Base-by-base conservation (phyloP, 1,140 invertebrate species). In the Pomacea maculata region DNA sequence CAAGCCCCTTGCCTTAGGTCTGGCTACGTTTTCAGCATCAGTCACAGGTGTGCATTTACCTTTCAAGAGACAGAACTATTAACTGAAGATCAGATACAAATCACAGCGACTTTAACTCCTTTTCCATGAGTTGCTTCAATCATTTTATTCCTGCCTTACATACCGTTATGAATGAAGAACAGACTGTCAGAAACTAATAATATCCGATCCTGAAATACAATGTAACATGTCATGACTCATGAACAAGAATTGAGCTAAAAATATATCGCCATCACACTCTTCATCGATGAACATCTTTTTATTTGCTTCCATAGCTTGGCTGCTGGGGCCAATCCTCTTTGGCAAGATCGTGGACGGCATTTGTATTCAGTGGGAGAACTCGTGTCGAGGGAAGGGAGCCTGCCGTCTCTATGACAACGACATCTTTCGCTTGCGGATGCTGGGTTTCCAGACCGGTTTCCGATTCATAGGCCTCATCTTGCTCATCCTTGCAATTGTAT, bases 241-340 rank as follows among this genome's bases (percentile, higher is more conserved):
- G 6, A 45, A 45, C 1, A 45, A 45, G 34, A 45, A 45, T 45
- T 45, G 34, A 45, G 34, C 34, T 2, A 45, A 45, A 45, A 45
- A 45, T 6, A 45, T 45, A 45, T 45, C 34, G 6, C 34, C 34
- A 45, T 4, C 34, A 45, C 34, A 45, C 34, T 45, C 34, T 2
- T 45, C 34, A 45, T 45, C 6, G 34, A 45, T 45, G 6, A 45
- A 45, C 34, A 45, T 45, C 34, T 45, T 45, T 45, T 45, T 45
- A 45, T 45, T 45, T 45, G 34, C 34, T 45, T 6, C 34, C 57
- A 61, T 65, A 86, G 85, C 79, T 52, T 85, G 82, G 82, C 78
- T 87, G 61, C 80, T 82, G 6, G 86, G 83, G n/a, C 86, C 86
- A 17, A 67, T 86, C n/a, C 68, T 83, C 9, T 85, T 84, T 70